phyloP scores from a whole-genome alignment of 2,113 vertebrate genomes.

The Picathartes gymnocephalus region DNA sequence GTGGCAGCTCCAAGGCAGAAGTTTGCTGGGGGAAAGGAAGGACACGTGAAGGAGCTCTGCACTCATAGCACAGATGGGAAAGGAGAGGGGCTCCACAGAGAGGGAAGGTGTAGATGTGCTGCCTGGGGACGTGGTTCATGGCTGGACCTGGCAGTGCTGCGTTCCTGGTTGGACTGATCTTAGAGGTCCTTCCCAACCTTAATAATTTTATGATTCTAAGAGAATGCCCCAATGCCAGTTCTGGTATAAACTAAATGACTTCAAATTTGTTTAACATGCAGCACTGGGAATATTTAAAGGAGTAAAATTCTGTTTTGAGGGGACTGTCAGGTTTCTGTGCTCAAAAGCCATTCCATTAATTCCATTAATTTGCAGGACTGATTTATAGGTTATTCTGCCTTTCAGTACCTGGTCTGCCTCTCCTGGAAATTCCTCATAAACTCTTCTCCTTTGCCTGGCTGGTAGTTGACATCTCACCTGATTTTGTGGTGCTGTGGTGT shows the following conservation, averaged over 20 bases:
- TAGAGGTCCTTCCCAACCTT: background rate
- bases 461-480: background rate
- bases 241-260: background rate
- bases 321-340: background rate
- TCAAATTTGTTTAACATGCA: background rate
- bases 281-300: background rate
- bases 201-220: background rate
- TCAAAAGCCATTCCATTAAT: background rate
- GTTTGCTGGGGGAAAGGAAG: background rate
- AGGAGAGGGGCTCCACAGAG: background rate
- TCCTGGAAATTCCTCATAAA: background rate
- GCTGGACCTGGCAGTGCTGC: background rate
- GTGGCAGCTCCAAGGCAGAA: background rate
- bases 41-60: fast-evolving
- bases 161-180: background rate
- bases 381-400: background rate
- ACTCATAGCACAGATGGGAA: fast-evolving
- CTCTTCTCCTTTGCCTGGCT: background rate
- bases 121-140: background rate
- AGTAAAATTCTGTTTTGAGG: background rate
- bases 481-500: background rate
- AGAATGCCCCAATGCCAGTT: background rate
- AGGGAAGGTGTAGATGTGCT: background rate
- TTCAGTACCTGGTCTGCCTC: background rate
- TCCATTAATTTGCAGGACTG: background rate